Conservation (phyloP, 2,113 vertebrate species). For the Cathartes aura region DNA sequence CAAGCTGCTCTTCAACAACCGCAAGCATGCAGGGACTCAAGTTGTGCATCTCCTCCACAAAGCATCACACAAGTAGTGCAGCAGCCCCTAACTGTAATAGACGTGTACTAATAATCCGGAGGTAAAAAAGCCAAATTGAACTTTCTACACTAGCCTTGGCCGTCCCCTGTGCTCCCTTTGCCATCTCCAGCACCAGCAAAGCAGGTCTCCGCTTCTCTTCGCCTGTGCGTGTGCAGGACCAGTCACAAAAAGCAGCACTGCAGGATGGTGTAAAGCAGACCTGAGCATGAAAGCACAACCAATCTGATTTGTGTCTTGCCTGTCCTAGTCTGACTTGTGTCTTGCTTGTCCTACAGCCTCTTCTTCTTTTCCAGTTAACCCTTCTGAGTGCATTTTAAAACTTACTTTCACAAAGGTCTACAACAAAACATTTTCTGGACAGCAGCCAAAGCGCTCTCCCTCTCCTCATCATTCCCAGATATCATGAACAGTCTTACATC, state of each 20-base stretch:
- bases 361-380: not conserved
- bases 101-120: not conserved
- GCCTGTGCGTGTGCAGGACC: not conserved
- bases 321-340: not conserved
- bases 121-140: not conserved
- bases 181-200: not conserved
- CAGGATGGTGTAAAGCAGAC: not conserved
- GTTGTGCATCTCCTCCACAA: not conserved
- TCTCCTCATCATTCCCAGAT: not conserved
- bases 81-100: not conserved
- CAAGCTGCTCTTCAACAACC: slow-evolving; percentile 1
- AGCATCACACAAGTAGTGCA: not conserved
- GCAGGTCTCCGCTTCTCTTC: not conserved
- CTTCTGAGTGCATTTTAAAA: not conserved
- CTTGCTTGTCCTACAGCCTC: not conserved
- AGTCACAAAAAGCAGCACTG: not conserved
- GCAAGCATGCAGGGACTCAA: not conserved
- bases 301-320: not conserved
- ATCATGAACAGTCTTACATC: not conserved
- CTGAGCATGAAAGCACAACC: not conserved
- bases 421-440: not conserved
- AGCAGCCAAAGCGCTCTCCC: not conserved
- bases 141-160: not conserved
- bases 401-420: not conserved
- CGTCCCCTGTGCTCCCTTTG: not conserved